Percentiles rank a stretch among this genome's conserved stretches.
Evolutionary conservation across 2,113 vertebrate species (phyloP).

Genomic region (Sceloporus tristichus): DNA sequence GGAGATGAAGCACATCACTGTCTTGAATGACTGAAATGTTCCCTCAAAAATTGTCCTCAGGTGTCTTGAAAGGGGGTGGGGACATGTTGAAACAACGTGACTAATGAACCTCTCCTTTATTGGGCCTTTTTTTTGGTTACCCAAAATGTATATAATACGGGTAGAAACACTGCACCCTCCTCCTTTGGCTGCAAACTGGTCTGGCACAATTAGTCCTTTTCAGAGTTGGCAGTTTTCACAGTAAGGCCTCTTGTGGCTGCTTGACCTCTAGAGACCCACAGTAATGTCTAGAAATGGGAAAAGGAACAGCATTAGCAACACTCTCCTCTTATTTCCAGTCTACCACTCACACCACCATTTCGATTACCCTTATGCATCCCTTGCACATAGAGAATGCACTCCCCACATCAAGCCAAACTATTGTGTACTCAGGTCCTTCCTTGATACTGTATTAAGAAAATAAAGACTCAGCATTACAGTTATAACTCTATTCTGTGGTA

Average conservation of each 20-base stretch:
- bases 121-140: not conserved
- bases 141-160: not conserved
- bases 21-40: not conserved
- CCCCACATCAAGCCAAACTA: not conserved
- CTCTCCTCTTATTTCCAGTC: too few relatives aligned
- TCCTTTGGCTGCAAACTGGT: not conserved
- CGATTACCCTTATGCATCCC: not conserved
- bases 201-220: not conserved
- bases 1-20: not conserved
- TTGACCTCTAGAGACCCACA: not conserved
- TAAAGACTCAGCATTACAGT: too few relatives aligned
- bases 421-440: not conserved
- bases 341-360: not conserved
- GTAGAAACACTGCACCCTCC: not conserved
- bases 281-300: not conserved
- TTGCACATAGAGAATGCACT: too few relatives aligned
- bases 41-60: not conserved
- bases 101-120: not conserved
- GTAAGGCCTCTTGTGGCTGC: not conserved
- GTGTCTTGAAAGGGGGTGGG: not conserved
- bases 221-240: not conserved
- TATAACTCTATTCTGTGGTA: not conserved
- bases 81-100: not conserved
- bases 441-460: constrained; percentile 3
- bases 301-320: not conserved